Evolutionary conservation across 2,888 invertebrate genomes (phyloP).

Genomic region (Scrobipalpa atriplicella): DNA sequence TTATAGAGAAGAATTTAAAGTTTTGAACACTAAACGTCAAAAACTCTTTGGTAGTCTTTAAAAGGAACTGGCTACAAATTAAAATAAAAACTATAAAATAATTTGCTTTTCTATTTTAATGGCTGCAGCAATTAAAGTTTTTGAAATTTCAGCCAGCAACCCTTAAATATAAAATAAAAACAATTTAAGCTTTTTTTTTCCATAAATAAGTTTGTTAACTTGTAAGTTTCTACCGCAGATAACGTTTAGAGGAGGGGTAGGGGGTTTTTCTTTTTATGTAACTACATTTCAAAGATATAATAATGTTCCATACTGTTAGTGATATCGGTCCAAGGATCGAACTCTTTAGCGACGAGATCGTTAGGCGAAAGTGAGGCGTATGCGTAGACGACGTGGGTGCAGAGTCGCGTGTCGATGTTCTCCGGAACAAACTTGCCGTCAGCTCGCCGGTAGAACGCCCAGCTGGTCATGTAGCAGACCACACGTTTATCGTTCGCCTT

Average conservation of each 20-base stretch:
- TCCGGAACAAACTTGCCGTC: conserved; percentile 94
- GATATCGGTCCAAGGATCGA: conserved; percentile 94
- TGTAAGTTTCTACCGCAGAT: no score
- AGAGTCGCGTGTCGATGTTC: conserved; percentile 90
- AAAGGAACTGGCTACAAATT: not conserved
- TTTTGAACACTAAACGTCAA: no score
- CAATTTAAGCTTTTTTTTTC: no score
- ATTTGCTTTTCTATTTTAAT: no score
- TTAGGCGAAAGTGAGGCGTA: conserved; percentile 94
- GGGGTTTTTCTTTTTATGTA: no score
- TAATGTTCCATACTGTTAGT: conserved; percentile 83
- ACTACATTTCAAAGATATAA: no score
- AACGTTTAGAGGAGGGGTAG: no score
- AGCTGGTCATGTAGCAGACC: conserved; percentile 94
- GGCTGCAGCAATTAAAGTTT: no score
- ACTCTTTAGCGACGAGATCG: conserved; percentile 88
- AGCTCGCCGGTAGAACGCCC: conserved; percentile 92
- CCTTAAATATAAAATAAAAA: no score
- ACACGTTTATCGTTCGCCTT: conserved; percentile 79
- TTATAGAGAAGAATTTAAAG: not conserved
- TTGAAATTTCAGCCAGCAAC: no score
- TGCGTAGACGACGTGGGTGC: conserved; percentile 95
- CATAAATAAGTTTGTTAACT: no score
- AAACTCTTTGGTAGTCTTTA: no score
- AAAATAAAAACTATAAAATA: not conserved